phyloP scores from a whole-genome alignment of 2,797 vertebrate genomes.

The Enteromius afrohamiltoni region DNA sequence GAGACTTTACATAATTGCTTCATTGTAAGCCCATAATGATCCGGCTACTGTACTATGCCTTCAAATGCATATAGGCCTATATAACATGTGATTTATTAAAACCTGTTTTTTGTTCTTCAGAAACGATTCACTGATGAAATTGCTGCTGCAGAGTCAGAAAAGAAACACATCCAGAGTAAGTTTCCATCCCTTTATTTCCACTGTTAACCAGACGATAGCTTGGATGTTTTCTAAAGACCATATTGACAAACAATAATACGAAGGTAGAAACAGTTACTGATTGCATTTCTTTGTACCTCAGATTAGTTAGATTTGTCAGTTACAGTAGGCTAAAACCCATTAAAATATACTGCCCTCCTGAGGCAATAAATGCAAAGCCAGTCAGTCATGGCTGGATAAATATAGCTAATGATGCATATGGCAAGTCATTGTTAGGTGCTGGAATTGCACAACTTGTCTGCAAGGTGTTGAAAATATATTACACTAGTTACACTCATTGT shows the following conservation, averaged over 20 bases:
- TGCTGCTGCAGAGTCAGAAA: not conserved
- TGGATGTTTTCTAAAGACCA: not conserved
- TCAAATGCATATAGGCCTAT: not conserved
- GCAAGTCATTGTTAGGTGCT: not conserved
- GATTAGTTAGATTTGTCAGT: not conserved
- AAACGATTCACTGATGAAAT: constrained; percentile 38
- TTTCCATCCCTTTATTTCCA: not conserved
- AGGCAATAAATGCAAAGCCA: not conserved
- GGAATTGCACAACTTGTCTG: not conserved
- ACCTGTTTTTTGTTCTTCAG: constrained; percentile 61
- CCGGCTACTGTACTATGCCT: not conserved
- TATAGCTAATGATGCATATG: not conserved
- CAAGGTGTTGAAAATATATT: not conserved
- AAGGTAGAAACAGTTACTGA: not conserved
- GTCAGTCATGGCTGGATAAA: not conserved
- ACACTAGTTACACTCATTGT: not conserved
- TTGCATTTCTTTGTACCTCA: not conserved
- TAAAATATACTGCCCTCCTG: not conserved
- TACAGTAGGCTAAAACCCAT: not conserved
- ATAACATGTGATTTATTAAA: not conserved
- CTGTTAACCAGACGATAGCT: not conserved
- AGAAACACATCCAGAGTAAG: constrained; percentile 60
- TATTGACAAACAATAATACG: not conserved
- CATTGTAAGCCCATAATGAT: not conserved
- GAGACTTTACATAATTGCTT: not conserved